phyloP scores from a whole-genome alignment of 2,113 vertebrate genomes.

The Phocoena sinus region DNA sequence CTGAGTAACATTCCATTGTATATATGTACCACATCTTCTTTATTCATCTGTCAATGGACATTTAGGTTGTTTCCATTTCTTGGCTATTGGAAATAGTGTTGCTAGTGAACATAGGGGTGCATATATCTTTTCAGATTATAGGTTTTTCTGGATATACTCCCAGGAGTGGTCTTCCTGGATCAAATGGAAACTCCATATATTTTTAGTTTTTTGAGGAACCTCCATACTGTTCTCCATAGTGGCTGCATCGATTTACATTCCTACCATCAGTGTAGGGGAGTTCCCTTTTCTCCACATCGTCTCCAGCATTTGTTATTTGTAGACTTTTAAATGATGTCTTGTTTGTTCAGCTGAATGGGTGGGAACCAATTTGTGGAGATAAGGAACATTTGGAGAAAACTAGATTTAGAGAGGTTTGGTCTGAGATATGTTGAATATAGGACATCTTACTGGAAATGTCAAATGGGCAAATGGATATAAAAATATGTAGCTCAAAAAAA shows the following conservation, averaged over 20 bases:
- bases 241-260: too few relatives aligned
- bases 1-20: background rate
- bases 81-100: background rate
- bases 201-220: background rate
- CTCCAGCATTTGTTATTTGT: background rate
- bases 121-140: background rate
- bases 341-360: background rate
- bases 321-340: background rate
- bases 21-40: background rate
- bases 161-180: background rate
- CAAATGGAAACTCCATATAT: background rate
- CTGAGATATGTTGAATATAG: background rate
- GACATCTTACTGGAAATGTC: background rate
- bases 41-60: background rate
- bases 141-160: background rate
- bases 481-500: background rate
- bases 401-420: background rate
- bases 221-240: too few relatives aligned
- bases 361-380: background rate
- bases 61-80: background rate
- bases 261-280: too few relatives aligned
- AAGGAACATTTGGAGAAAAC: background rate
- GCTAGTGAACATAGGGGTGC: background rate
- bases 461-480: background rate
- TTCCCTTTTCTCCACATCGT: background rate